These are phyloP conservation scores for Stegastes partitus DNA, from an alignment of 2,113 vertebrate species.

Conservation along the genomic window DNA sequence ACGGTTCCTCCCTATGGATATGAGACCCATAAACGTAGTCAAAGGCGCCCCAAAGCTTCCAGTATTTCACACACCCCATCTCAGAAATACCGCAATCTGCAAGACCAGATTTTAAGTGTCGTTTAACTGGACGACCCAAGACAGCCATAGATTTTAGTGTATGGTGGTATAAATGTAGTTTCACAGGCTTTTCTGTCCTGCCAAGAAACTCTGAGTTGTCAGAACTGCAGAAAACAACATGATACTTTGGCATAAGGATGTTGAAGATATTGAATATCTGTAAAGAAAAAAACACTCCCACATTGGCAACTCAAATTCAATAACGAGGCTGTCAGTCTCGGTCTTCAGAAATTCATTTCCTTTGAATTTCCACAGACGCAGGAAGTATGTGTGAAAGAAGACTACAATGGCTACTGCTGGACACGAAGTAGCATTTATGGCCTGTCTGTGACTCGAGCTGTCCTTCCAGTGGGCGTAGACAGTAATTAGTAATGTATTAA, in stretches of 20 bases:
- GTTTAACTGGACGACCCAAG: no score
- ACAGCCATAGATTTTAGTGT: slow-evolving; percentile 16
- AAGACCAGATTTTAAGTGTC: no score
- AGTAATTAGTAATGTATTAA: slow-evolving; percentile 69
- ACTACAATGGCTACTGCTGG: slow-evolving; percentile 25
- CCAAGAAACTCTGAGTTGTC: slow-evolving; percentile 45
- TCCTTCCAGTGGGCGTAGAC: slow-evolving; percentile 41
- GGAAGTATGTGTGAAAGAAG: background rate
- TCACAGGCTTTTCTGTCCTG: slow-evolving; percentile 10
- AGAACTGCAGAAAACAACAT: slow-evolving; percentile 13
- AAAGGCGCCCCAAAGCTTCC: no score
- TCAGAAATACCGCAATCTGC: no score
- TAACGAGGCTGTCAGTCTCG: slow-evolving; percentile 6
- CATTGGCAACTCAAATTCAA: slow-evolving; percentile 24
- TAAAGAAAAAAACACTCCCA: slow-evolving; percentile 15
- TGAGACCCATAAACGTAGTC: no score
- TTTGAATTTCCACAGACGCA: slow-evolving; percentile 33
- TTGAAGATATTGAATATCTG: slow-evolving; percentile 38
- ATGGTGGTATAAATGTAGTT: slow-evolving; percentile 23
- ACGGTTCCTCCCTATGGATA: no score
- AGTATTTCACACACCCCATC: no score
- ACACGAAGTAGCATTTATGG: slow-evolving; percentile 30
- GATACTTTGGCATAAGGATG: slow-evolving; percentile 32
- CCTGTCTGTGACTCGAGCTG: slow-evolving; percentile 34
- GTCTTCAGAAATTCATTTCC: slow-evolving; percentile 17